Evolutionary conservation across 2,888 invertebrate species (phyloP).

Genomic region (Aquatica leii): DNA sequence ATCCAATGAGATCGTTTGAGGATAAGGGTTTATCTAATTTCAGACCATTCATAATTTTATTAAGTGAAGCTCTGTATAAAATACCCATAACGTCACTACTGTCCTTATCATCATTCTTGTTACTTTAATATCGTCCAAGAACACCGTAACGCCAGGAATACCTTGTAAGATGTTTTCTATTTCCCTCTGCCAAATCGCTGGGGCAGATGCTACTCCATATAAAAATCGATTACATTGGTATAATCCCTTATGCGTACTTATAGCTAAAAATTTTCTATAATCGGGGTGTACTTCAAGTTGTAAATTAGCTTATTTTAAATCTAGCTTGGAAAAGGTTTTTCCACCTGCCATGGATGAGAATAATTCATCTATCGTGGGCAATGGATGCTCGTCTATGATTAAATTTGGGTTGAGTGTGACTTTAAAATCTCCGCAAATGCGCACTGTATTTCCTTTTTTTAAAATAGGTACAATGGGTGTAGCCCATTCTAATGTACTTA

Average conservation of each 20-base stretch:
- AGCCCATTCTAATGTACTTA: slow-evolving; percentile 1
- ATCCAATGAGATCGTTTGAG: background rate
- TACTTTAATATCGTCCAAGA: slow-evolving; percentile 7
- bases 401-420: slow-evolving; percentile 17
- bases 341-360: slow-evolving; percentile 42
- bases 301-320: slow-evolving; percentile 52
- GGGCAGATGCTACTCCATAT: slow-evolving; percentile 46
- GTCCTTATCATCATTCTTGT: background rate
- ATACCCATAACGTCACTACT: background rate
- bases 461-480: slow-evolving; percentile 13
- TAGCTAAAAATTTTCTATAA: slow-evolving; percentile 48
- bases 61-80: background rate
- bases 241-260: slow-evolving; percentile 52
- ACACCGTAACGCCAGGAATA: slow-evolving; percentile 3
- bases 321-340: slow-evolving; percentile 43
- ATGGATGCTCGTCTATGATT: slow-evolving; percentile 41
- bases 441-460: background rate
- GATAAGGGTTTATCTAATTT: slow-evolving; percentile 1
- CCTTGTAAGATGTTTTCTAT: slow-evolving; percentile 1
- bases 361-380: slow-evolving; percentile 39
- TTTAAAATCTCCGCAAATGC: slow-evolving; percentile 20
- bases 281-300: slow-evolving; percentile 51
- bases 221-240: slow-evolving; percentile 49
- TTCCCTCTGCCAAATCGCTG: slow-evolving; percentile 7
- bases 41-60: background rate